Conservation (phyloP, 2,113 vertebrate species). For the Carettochelys insculpta region DNA sequence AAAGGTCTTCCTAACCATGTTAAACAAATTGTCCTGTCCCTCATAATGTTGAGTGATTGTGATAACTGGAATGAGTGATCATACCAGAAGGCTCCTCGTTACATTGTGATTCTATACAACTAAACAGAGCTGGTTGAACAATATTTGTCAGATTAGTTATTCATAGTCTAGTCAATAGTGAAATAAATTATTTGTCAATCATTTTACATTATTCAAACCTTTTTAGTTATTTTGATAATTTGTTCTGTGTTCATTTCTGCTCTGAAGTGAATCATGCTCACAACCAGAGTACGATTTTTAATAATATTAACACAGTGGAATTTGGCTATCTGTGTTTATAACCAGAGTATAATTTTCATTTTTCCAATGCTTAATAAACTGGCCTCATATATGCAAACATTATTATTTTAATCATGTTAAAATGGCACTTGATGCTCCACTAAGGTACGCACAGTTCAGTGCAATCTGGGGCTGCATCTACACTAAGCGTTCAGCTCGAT, state of each 20-base stretch:
- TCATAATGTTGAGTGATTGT: conserved; percentile 51
- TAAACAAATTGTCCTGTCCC: conserved; percentile 57
- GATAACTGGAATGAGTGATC: conserved; percentile 64
- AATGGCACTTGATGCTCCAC: rapidly evolving
- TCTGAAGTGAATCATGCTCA: neutral
- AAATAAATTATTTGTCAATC: conserved; percentile 24
- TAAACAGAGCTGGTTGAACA: conserved; percentile 1
- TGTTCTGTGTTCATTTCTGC: neutral
- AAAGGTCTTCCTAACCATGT: conserved; percentile 58
- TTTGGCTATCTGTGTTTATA: conserved; percentile 24
- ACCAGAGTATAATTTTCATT: conserved; percentile 14
- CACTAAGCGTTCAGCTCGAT: too few species aligned
- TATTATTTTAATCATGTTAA: neutral
- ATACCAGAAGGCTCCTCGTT: conserved; percentile 3
- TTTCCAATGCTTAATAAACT: conserved; percentile 30
- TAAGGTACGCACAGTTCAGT: neutral
- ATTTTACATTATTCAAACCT: conserved; percentile 43
- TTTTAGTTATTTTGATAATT: conserved; percentile 17
- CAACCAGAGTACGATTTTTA: neutral
- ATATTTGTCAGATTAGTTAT: neutral
- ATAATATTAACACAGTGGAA: conserved; percentile 42
- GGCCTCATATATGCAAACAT: neutral
- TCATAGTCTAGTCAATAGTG: conserved; percentile 2
- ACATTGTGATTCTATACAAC: conserved; percentile 21
- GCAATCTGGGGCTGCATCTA: too few species aligned